Evolutionary conservation across 92 coral and sea anemone species (phyloP).

Genomic region (Siderastrea radians): DNA sequence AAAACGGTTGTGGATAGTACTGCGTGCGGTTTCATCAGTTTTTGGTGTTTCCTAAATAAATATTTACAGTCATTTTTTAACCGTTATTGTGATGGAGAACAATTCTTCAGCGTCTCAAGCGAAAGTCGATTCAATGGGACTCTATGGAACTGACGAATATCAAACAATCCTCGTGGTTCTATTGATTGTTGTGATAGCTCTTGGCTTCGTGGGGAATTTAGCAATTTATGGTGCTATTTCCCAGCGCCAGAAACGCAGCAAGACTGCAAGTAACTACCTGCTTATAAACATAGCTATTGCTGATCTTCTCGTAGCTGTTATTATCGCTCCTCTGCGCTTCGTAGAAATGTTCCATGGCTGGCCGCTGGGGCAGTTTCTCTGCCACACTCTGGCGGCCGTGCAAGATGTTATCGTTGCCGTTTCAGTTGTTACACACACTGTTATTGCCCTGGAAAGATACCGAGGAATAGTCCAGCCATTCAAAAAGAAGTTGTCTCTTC

Average conservation of each 20-base stretch:
- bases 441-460: slow-evolving; percentile 83
- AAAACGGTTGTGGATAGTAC: no score
- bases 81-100: neutral
- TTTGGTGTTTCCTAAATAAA: no score
- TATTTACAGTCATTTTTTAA: no score
- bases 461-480: slow-evolving; percentile 72
- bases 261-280: slow-evolving; percentile 74
- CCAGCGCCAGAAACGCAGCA: slow-evolving; percentile 71
- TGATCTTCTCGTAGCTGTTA: slow-evolving; percentile 69
- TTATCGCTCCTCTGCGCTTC: slow-evolving; percentile 73
- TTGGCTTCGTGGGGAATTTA: slow-evolving; percentile 44
- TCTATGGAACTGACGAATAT: slow-evolving; percentile 25
- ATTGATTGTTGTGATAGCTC: slow-evolving; percentile 19
- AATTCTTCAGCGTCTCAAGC: neutral
- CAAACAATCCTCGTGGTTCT: slow-evolving; percentile 4
- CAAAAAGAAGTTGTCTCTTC: slow-evolving; percentile 55
- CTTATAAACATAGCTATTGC: slow-evolving; percentile 76
- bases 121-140: neutral
- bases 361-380: slow-evolving; percentile 83
- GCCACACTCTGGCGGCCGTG: slow-evolving; percentile 72
- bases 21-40: no score
- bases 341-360: slow-evolving; percentile 74
- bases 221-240: slow-evolving; percentile 14
- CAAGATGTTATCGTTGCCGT: slow-evolving; percentile 80
- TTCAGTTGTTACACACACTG: slow-evolving; percentile 82